These are phyloP conservation scores for Chloropsis hardwickii DNA, from an alignment of 2,113 vertebrate species.

Conservation along the genomic window DNA sequence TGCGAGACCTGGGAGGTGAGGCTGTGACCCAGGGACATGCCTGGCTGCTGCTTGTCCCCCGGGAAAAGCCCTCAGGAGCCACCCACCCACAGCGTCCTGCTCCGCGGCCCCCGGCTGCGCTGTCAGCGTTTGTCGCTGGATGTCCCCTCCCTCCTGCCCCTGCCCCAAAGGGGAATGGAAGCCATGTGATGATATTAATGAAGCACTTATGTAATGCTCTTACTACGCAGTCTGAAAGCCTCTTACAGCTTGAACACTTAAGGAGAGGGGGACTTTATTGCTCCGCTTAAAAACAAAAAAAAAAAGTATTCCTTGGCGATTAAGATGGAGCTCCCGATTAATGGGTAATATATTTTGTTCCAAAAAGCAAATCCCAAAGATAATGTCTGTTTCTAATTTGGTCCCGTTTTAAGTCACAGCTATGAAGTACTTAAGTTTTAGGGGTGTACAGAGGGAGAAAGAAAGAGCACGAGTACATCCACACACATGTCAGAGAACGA, in stretches of 20 bases:
- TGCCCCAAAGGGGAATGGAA: not conserved
- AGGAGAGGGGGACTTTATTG: slow-evolving; percentile 8
- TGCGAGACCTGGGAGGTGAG: slow-evolving; percentile 97
- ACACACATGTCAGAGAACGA: not conserved
- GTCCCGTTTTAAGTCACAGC: not conserved
- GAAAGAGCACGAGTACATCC: not conserved
- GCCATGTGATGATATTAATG: not conserved
- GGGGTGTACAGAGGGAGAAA: not conserved
- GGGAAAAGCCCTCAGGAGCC: not conserved
- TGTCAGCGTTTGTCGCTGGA: fast-evolving
- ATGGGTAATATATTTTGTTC: not conserved
- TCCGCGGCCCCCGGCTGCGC: fast-evolving
- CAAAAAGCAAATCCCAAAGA: not conserved
- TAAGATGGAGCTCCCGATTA: not conserved
- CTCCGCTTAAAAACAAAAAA: not conserved
- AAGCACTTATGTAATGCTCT: slow-evolving; percentile 8
- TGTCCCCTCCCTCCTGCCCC: not conserved
- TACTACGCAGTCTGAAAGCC: slow-evolving; percentile 14
- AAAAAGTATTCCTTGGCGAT: not conserved
- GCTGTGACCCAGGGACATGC: fast-evolving
- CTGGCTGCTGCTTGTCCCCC: no score
- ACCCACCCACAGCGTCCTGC: fast-evolving
- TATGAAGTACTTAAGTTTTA: not conserved
- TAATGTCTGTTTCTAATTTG: slow-evolving; percentile 19
- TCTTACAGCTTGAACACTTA: slow-evolving; percentile 18